phyloP scores from a whole-genome alignment of 2,113 vertebrate genomes.

The Ctenomys sociabilis region DNA sequence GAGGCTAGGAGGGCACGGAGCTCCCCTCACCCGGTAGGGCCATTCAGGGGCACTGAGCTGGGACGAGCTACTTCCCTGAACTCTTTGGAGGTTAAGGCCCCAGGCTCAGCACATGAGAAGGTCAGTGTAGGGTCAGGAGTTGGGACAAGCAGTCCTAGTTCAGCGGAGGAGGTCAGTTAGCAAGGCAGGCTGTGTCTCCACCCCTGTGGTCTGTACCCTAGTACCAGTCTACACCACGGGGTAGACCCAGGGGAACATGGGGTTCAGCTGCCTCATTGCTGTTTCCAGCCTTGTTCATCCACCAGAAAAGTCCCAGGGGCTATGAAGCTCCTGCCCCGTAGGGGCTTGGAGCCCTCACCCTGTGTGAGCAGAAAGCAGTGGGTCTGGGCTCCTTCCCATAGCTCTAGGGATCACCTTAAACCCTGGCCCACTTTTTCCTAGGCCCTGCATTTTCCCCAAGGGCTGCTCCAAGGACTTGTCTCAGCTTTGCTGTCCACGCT shows the following conservation, averaged over 20 bases:
- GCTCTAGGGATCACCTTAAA: not conserved
- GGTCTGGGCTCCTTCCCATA: not conserved
- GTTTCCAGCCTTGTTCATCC: not conserved
- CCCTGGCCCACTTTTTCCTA: not conserved
- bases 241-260: not conserved
- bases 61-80: conserved; percentile 59
- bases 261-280: not conserved
- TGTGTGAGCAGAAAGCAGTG: not conserved
- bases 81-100: conserved; percentile 12
- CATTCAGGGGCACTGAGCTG: conserved; percentile 67
- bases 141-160: not conserved
- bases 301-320: not conserved
- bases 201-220: not conserved
- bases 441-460: not conserved
- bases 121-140: conserved; percentile 69
- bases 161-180: not conserved
- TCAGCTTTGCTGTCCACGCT: not conserved
- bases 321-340: not conserved
- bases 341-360: not conserved
- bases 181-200: rapidly evolving
- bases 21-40: not conserved
- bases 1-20: not conserved
- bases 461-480: not conserved
- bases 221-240: not conserved
- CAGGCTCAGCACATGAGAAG: conserved; percentile 33